Evolutionary conservation across 2,113 vertebrate genomes (phyloP), one percentile per base, ranked within the genome.

Genomic region (Psittacula cyanocephala): DNA sequence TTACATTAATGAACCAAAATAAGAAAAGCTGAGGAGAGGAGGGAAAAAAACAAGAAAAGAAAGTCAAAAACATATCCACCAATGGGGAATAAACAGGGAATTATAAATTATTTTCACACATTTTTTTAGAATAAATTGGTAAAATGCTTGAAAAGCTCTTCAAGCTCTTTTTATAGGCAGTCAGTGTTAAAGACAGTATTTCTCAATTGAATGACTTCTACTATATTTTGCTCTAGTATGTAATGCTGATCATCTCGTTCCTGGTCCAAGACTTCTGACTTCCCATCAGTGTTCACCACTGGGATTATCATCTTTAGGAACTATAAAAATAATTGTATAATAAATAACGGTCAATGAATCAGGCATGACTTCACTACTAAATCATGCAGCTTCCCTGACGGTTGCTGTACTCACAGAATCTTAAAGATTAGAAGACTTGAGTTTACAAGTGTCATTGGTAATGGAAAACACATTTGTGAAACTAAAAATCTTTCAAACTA

Each of bases 301-400:
- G 84, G 47, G 67, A 91, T 89, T 86, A 91, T 52, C 52, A 84
- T 72, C 80, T 84, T 75, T n/a, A 89, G 65, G 62, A 89, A 62
- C 44, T 67, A 70, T 81, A 91, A 57, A 62, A 92, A 87, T 67
- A 53, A 69, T 11, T 72, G 57, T 74, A 33, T 50, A 72, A 79
- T 65, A 88, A 93, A 84, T 75, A 84, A 79, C 0, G 3, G 65
- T 25, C 80, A 89, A 10, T 53, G 72, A 92, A 81, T 79, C 83
- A 91, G 88, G 47, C 44, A 76, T 87, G 77, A 96, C 53, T 83
- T 93, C 91, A 96, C 37, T 72, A 25, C 28, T 5, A 4, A 91
- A 91, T 92, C 69, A 93, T 87, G 88, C 62, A 70, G 41, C 74
- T 94, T 89, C 74, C 28, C 35, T 81, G 86, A 72, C n/a, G 69